Evolutionary conservation across 1,140 invertebrate genomes (phyloP).

Genomic region (Bombus breviceps): DNA sequence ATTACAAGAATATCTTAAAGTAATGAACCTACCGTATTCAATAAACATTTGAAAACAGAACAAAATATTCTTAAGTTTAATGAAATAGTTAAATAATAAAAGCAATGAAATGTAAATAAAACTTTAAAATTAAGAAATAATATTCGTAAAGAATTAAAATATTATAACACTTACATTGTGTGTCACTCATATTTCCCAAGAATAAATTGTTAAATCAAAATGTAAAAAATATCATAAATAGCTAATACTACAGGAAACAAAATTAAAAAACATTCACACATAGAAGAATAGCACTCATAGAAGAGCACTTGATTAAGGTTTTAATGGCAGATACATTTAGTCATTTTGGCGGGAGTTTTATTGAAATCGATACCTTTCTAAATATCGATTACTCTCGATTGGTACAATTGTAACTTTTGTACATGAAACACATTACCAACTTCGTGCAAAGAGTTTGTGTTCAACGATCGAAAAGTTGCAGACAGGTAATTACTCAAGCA

Average conservation of each 20-base stretch:
- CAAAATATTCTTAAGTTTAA: not conserved
- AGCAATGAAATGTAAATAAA: not conserved
- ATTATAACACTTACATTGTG: slow-evolving; percentile 8
- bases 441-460: slow-evolving; percentile 46
- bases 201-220: not conserved
- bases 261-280: not conserved
- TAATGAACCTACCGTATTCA: not conserved
- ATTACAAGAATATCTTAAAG: not conserved
- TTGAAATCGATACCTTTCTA: not conserved
- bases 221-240: slow-evolving; percentile 6
- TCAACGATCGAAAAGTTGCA: slow-evolving; percentile 29
- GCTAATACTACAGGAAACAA: not conserved
- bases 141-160: not conserved
- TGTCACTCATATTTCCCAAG: slow-evolving; percentile 17
- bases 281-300: not conserved
- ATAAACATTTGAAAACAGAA: not conserved
- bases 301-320: not conserved
- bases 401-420: slow-evolving; percentile 13
- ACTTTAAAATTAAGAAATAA: not conserved
- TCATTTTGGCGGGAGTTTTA: slow-evolving; percentile 55
- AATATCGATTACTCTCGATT: slow-evolving; percentile 31
- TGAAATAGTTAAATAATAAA: not conserved
- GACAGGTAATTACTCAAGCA: slow-evolving; percentile 40
- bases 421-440: slow-evolving; percentile 22
- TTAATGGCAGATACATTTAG: slow-evolving; percentile 6